Evolutionary conservation across 2,113 vertebrate species (phyloP), one percentile per base, ranked within the genome.

Genomic region (Coryphaenoides rupestris): DNA sequence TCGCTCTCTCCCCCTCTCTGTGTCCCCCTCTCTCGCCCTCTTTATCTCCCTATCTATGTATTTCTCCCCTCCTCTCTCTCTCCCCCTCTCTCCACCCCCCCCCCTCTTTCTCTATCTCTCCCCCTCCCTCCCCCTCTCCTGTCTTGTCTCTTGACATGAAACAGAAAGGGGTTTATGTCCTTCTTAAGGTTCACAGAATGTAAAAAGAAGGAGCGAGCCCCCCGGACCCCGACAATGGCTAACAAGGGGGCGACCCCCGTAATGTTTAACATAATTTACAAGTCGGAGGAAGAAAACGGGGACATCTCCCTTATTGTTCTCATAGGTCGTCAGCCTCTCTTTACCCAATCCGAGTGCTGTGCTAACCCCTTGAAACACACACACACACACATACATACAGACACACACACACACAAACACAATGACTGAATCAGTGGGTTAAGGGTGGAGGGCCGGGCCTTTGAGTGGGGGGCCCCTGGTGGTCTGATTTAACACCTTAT

Each of bases 401-500:
- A 26, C 24, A 26, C 24, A 68, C 55, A 71, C 61, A 74, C 65
- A 73, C 26, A 62, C 53, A 54, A n/a, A 60, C 58, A 60, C 19
- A 22, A 19, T 22, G 15, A 46, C 2, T 45, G n/a, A 40, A 10
- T 19, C 28, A 59, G 73, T 62, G 60, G 56, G 67, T 83, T 74
- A 79, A 59, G 72, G 70, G 81, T 82, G 76, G 65, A 75, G 70
- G 69, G 75, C 56, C 58, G 62, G 73, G 76, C 70, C 65, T 70
- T 50, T 66, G 70, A 78, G 82, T 78, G 63, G 58, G 54, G 70
- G 81, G 79, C 75, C 70, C 84, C 88, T 85, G 89, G 87, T 90
- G 89, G 89, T 89, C 89, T 88, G 79, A 84, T 88, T 88, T 86
- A 86, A 84, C 83, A 87, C 87, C 84, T 87, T 86, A 88, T 87